These are phyloP conservation scores for Brevipalpus yothersi DNA, from an alignment of 1,140 invertebrate genomes.

Conservation along the genomic window DNA sequence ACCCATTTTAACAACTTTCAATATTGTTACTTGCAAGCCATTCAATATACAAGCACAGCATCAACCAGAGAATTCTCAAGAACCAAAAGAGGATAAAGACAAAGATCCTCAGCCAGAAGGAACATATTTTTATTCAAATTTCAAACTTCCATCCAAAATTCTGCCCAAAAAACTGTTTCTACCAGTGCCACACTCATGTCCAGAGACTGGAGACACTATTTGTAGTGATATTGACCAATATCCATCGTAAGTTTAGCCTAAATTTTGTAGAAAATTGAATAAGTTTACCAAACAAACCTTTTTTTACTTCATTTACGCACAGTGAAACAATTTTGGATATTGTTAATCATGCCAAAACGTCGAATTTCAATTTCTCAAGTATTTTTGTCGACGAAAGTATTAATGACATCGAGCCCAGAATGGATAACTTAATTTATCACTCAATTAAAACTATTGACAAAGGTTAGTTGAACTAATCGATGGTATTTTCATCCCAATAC, in stretches of 20 bases:
- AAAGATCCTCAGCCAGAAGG: background rate
- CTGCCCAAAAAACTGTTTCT: conserved; percentile 5
- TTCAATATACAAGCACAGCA: too few species aligned
- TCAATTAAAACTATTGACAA: too few species aligned
- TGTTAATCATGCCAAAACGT: background rate
- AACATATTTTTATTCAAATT: conserved; percentile 12
- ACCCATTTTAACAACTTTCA: too few species aligned
- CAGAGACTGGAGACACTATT: conserved; percentile 14
- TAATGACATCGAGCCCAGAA: conserved; percentile 12
- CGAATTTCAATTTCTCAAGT: conserved; percentile 13
- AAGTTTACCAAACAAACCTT: background rate
- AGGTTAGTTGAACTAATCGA: too few species aligned
- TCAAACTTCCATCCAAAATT: conserved; percentile 3
- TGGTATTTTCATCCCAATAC: too few species aligned
- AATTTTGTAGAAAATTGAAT: background rate
- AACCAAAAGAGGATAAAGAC: background rate
- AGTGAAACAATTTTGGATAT: background rate
- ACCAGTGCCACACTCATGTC: conserved; percentile 13
- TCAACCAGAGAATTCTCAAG: too few species aligned
- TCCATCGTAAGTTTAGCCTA: background rate
- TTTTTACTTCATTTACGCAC: background rate
- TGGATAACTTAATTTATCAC: background rate
- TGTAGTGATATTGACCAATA: conserved; percentile 8
- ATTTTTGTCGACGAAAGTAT: conserved; percentile 15
- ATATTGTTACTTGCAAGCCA: too few species aligned